phyloP scores from a whole-genome alignment of 2,113 vertebrate species.

The Raja brachyura region DNA sequence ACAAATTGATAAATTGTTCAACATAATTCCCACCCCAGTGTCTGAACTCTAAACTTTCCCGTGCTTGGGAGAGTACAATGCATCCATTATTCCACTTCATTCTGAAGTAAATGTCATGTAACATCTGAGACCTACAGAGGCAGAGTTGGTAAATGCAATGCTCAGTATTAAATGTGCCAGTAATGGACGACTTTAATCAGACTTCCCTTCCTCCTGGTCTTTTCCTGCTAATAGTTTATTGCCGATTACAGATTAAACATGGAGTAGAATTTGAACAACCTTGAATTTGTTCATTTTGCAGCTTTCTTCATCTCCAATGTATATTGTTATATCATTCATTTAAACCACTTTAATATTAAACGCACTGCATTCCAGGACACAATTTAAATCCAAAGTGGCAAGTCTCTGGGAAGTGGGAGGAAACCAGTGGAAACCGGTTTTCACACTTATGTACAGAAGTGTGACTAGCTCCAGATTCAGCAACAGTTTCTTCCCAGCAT shows the following conservation, averaged over 20 bases:
- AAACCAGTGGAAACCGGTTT: no score
- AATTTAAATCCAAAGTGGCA: neutral
- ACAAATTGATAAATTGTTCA: neutral
- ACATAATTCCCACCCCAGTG: neutral
- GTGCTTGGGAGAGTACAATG: neutral
- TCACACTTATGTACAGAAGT: no score
- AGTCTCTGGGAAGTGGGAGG: no score
- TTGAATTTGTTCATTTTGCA: neutral
- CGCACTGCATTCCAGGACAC: neutral
- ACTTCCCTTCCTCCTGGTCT: neutral
- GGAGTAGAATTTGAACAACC: neutral
- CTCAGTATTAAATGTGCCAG: neutral
- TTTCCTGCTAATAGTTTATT: neutral
- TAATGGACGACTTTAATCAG: neutral
- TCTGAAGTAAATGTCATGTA: neutral
- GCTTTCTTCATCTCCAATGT: neutral
- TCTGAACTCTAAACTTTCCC: neutral
- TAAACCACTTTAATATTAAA: neutral
- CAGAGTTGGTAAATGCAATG: neutral
- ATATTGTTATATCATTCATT: neutral
- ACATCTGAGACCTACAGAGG: neutral
- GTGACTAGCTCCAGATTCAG: no score
- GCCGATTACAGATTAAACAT: neutral
- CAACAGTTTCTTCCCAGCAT: no score
- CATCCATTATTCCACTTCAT: neutral